Base-by-base conservation (phyloP, 2,113 vertebrate species). In the Cynoglossus semilaevis region DNA sequence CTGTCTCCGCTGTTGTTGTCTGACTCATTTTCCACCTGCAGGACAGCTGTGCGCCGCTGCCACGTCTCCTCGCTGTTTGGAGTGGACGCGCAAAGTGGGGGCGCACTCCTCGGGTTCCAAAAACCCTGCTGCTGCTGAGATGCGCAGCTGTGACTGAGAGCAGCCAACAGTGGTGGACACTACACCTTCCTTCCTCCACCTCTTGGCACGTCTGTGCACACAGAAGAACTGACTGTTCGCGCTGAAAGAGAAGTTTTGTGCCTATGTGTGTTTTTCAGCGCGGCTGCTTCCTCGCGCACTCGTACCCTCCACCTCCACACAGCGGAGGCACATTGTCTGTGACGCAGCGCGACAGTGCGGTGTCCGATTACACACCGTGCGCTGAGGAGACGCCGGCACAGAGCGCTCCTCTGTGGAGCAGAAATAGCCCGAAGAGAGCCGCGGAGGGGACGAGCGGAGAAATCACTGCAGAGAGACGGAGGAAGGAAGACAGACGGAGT, bases 331-430 rank as follows among this genome's bases (percentile, higher is more conserved):
- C 63, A 70, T 50, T 63, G 76, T 84, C 80, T 74, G 85, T 66
- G 80, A 86, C 78, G 84, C 83, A 87, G 84, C 76, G 79, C 67
- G 74, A 76, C 79, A 56, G 80, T 64, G 72, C 76, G 70, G 87
- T 85, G 86, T 91, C 87, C 76, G 81, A 38, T 90, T 90, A 83
- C 88, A 84, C 52, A 17, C 69, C 69, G 79, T 74, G 82, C 73
- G 79, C 77, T 38, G 74, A 47, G 81, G 76, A 74, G 74, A 78
- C 69, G 56, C 76, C 74, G 80, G 76, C 76, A 73, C 70, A 51
- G 57, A 75, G 70, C 82, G 82, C 79, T 68, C 46, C 75, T 62
- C 71, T 12, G 53, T 58, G 67, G 76, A 67, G 69, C 75, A 77
- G 54, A 83, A 59, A 81, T 47, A 80, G 67, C 77, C 68, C 66